These are phyloP conservation scores for Agraylea sexmaculata DNA, from an alignment of 1,140 invertebrate species.

Conservation along the genomic window DNA sequence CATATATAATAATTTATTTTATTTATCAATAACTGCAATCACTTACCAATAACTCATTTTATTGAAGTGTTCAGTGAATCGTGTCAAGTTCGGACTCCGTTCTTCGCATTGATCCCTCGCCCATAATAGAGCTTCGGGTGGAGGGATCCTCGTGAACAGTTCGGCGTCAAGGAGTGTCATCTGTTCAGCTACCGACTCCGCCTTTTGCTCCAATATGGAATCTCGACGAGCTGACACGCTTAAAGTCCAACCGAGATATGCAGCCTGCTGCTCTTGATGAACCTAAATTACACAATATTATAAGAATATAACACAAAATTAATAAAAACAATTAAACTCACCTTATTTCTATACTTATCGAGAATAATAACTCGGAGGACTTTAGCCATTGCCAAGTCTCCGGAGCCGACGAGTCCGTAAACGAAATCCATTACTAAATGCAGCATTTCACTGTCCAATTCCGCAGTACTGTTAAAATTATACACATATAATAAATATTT, in stretches of 20 bases:
- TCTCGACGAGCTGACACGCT: slow-evolving; percentile 47
- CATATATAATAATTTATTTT: slow-evolving; percentile 15
- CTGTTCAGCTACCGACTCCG: slow-evolving; percentile 78
- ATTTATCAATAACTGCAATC: not conserved
- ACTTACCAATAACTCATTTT: slow-evolving; percentile 95
- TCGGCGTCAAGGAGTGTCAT: slow-evolving; percentile 96
- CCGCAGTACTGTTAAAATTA: slow-evolving; percentile 53
- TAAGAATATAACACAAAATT: not conserved
- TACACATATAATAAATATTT: slow-evolving; percentile 6
- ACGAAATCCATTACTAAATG: slow-evolving; percentile 81
- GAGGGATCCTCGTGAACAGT: slow-evolving; percentile 92
- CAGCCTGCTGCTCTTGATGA: slow-evolving; percentile 15
- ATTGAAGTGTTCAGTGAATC: slow-evolving; percentile 98
- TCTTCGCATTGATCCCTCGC: slow-evolving; percentile 95
- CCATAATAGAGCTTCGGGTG: slow-evolving; percentile 94
- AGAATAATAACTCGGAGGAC: slow-evolving; percentile 79
- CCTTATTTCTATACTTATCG: slow-evolving; percentile 69
- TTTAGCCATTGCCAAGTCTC: slow-evolving; percentile 80
- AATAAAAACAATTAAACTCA: slow-evolving; percentile 5
- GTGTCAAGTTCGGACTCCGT: slow-evolving; percentile 87
- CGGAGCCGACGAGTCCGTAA: slow-evolving; percentile 74
- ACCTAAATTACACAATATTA: too few relatives aligned
- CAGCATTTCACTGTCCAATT: slow-evolving; percentile 64
- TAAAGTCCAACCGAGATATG: slow-evolving; percentile 26
- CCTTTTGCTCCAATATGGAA: slow-evolving; percentile 84